Percentiles rank a stretch among this genome's conserved stretches.
Evolutionary conservation across 1,140 invertebrate species (phyloP).

Genomic region (Gonioctena quinquepunctata): DNA sequence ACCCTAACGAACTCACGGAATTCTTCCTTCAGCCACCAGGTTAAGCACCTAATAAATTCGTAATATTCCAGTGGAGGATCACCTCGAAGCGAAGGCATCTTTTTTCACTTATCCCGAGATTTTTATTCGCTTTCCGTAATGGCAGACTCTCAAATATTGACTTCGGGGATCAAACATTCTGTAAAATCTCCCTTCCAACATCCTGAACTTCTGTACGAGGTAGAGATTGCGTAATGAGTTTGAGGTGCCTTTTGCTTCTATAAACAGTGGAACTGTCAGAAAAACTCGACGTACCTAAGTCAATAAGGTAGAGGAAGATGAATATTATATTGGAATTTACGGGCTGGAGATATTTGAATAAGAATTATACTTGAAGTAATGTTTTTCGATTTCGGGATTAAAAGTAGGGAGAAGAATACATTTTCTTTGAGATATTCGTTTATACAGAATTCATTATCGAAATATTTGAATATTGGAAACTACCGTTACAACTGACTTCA

Average conservation of each 20-base stretch:
- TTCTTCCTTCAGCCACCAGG: not conserved
- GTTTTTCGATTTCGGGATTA: not conserved
- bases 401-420: not conserved
- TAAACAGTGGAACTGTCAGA: conserved; percentile 18
- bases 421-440: too few relatives aligned
- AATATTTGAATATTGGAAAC: too few relatives aligned
- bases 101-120: conserved; percentile 12
- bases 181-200: conserved; percentile 12
- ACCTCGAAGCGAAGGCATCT: not conserved
- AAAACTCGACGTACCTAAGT: conserved; percentile 13
- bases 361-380: not conserved
- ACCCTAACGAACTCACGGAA: not conserved
- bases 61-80: not conserved
- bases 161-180: conserved; percentile 32
- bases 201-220: conserved; percentile 2
- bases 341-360: not conserved
- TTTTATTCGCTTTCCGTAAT: conserved; percentile 23
- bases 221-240: conserved; percentile 21
- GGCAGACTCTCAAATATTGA: conserved; percentile 29
- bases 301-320: not conserved
- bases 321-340: conserved; percentile 12
- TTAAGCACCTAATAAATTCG: not conserved
- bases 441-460: too few relatives aligned
- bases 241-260: conserved; percentile 17
- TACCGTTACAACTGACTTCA: too few relatives aligned